A percentile compares a stretch with the other conserved stretches of the same genome.
Conservation (phyloP, 2,113 vertebrate species). For the Silurus asotus region DNA sequence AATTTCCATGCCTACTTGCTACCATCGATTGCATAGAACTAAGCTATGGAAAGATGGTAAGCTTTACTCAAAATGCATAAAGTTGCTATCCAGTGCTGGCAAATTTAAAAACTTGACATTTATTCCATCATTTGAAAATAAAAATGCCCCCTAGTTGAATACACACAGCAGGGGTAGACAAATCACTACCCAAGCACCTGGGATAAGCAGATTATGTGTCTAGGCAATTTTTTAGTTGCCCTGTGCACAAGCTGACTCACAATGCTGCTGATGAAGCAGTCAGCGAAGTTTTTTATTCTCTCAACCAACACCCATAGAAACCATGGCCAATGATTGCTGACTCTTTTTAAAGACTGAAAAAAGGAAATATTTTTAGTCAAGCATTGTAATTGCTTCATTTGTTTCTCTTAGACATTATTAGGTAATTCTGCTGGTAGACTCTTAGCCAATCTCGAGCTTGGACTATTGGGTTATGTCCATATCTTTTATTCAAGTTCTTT, state of each 20-base stretch:
- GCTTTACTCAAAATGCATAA: neutral
- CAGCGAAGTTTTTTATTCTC: neutral
- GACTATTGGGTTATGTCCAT: neutral
- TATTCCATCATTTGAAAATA: neutral
- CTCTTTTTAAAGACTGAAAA: neutral
- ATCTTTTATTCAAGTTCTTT: neutral
- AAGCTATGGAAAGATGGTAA: neutral
- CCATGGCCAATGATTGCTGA: neutral
- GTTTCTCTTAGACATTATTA: neutral
- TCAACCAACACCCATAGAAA: neutral
- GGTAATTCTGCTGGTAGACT: no score
- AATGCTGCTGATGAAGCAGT: slow-evolving; percentile 12
- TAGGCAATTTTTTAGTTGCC: neutral
- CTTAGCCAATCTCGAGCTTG: neutral
- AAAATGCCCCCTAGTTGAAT: neutral
- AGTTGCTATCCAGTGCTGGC: neutral
- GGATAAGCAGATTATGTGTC: slow-evolving; percentile 5
- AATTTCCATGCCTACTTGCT: neutral
- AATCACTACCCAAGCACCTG: slow-evolving; percentile 11
- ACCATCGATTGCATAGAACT: neutral
- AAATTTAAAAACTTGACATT: neutral
- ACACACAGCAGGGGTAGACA: neutral
- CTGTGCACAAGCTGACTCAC: neutral
- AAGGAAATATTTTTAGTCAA: no score
- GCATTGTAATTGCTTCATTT: neutral